Evolutionary conservation across 2,888 invertebrate species (phyloP), one percentile per base, ranked within the genome.

Genomic region (Chromoteleia sp.): DNA sequence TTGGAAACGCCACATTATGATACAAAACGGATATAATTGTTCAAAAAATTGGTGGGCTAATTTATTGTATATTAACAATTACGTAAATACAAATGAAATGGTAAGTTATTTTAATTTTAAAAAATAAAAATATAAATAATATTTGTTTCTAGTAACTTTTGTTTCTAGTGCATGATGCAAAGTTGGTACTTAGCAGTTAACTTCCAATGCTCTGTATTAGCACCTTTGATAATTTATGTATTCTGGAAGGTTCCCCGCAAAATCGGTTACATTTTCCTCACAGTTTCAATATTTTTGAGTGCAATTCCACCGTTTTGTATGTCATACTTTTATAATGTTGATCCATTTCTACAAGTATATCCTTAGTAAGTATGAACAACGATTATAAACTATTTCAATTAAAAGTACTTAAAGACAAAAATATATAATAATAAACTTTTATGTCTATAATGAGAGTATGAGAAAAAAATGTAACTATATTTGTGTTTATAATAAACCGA

Each of bases 31-130:
- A 4, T 83, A 89, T 10, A 77, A 83, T 75, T 87, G 88, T 73
- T 48, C 83, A 25, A 81, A 85, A 33, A 87, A 86, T 81, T 90
- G 90, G 90, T 89, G 89, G 90, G 75, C 87, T 3, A 89, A 88
- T 84, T 68, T 90, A 0, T 71, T 90, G 3, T 90, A 87, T 74
- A 74, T 90, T 30, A 89, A 89, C 67, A 90, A 89, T 82, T 89
- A 88, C 65, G 67, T 89, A 12, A 82, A 84, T 1, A 50, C 84
- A 25, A 82, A 85, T 21, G 56, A 71, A 36, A 52, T 84, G 19
- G 88, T 88, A 56, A 79, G 71, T 19, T 3, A 1, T 21, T 21
- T 14, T 17, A 30, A 12, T 33, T 2, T n/a, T n/a, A n/a, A n/a
- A n/a, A n/a, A n/a, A n/a, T n/a, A n/a, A n/a, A 56, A 21, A 21